Conservation (phyloP, 2,888 invertebrate genomes). For the Plebejus argus region DNA sequence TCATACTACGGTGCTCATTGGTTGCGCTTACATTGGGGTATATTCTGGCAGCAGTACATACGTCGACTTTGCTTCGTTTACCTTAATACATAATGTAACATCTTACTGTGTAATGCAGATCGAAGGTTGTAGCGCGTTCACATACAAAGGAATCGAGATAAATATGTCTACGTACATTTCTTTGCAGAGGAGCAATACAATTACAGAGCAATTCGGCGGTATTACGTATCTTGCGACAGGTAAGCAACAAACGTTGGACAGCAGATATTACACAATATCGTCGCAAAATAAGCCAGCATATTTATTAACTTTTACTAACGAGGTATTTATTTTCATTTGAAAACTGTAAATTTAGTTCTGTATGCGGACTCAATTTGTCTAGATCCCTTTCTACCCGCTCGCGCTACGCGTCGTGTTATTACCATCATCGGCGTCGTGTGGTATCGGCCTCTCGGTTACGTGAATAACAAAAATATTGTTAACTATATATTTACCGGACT, state of each 20-base stretch:
- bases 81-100: background rate
- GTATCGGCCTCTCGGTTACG: background rate
- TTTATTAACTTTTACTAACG: no score
- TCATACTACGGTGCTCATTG: background rate
- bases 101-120: background rate
- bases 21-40: background rate
- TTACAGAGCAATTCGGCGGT: no score
- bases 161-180: background rate
- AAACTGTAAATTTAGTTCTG: no score
- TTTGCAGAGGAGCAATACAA: no score
- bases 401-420: background rate
- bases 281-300: no score
- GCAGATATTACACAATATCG: no score
- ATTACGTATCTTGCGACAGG: no score
- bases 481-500: background rate
- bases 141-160: background rate
- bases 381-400: background rate
- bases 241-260: no score
- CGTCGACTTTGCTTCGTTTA: background rate
- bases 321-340: no score
- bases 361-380: background rate
- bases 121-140: background rate
- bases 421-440: background rate
- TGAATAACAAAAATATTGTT: constrained; percentile 6
- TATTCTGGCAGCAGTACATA: background rate